Conservation (phyloP, 2,888 invertebrate genomes). For the Ochropleura leucogaster region DNA sequence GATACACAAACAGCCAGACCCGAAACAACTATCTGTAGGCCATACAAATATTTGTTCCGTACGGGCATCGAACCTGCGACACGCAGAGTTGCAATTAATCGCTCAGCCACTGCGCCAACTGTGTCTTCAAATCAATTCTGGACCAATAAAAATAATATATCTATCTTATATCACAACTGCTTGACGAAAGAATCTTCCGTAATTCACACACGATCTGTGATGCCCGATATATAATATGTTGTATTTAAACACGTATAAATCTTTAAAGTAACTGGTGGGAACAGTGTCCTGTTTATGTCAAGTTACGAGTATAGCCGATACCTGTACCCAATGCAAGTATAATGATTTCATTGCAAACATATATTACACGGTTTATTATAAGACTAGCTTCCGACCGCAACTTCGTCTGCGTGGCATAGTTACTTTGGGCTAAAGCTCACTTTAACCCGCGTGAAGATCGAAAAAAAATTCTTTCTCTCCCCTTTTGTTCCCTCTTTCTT, state of each 20-base stretch:
- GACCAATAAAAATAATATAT: background rate
- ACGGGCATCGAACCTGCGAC: too few relatives aligned
- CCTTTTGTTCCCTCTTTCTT: too few relatives aligned
- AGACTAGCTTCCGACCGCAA: background rate
- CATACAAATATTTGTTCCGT: too few relatives aligned
- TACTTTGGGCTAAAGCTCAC: too few relatives aligned
- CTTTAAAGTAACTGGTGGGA: constrained; percentile 32
- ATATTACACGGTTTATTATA: constrained; percentile 41
- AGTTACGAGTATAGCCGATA: constrained; percentile 17
- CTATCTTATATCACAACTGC: background rate
- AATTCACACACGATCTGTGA: background rate
- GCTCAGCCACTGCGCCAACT: too few relatives aligned
- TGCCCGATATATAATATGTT: background rate
- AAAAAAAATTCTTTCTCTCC: too few relatives aligned
- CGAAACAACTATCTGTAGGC: too few relatives aligned
- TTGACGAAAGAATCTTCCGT: background rate
- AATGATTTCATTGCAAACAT: constrained; percentile 59
- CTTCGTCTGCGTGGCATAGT: too few relatives aligned
- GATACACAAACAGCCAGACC: too few relatives aligned
- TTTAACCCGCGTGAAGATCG: too few relatives aligned
- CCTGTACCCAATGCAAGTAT: constrained; percentile 46
- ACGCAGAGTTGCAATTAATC: too few relatives aligned
- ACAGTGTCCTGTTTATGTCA: constrained; percentile 15
- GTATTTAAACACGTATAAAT: background rate
- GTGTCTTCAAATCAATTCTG: too few relatives aligned